Base-by-base conservation (phyloP, 2,888 invertebrate genomes). In the Seira ritae region DNA sequence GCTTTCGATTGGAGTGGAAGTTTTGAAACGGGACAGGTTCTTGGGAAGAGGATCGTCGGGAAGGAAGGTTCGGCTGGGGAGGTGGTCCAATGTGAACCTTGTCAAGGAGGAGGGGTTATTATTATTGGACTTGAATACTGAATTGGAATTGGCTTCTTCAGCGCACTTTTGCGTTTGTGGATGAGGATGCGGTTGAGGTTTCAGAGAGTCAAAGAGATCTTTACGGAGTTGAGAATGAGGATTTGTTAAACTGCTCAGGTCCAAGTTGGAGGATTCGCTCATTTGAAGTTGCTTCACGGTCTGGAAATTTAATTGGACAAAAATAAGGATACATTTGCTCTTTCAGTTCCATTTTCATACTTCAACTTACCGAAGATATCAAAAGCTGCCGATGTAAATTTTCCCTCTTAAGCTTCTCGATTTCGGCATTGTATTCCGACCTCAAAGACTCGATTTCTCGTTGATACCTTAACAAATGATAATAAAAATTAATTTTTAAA, bases 221-320 rank as follows among this genome's bases (percentile, higher is more conserved):
- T 68, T 80, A 6, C 15, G 31, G 31, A 31, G 31, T 31, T 31
- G 31, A 8, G 31, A 31, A 8, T 31, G 31, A 31, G 31, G 31
- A 31, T 31, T 31, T n/a, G 10, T 37, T 15, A 73, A 10, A 0
- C 62, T 10, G 22, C 46, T 75, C 1, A 50, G 17, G 17, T 70
- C 80, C 0, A 80, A 31, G 24, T 80, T 80, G 17, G 65, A 15
- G 12, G 80, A 75, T 20, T 85, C 87, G 10, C 86, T 85, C 12
- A 84, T 50, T 62, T 86, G 86, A 8, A 87, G 73, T 46, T 87
- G 86, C 50, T 85, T 84, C 1, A 86, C 86, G 2, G 86, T 86
- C 86, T 87, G 42, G 46, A 46, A 31, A 31, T 2, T 31, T 31
- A 8, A 31, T 31, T 2, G 8, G 8, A 31, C 2, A 31, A 31